Evolutionary conservation across 2,888 invertebrate genomes (phyloP).

Genomic region (Macrophya annulata): DNA sequence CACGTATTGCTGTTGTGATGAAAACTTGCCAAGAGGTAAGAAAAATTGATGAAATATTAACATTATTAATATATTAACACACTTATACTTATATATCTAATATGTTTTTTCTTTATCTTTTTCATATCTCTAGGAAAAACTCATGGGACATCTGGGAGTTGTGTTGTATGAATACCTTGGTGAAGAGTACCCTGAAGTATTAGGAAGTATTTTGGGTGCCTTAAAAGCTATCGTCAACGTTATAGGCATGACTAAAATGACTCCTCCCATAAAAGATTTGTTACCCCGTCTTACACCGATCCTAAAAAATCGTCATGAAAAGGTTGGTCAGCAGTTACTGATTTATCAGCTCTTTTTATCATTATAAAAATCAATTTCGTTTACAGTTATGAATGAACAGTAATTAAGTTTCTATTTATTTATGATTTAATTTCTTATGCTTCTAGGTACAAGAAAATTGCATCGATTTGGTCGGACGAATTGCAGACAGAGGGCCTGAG

Average conservation of each 20-base stretch:
- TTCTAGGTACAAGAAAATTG: slow-evolving; percentile 98
- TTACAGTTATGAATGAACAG: neutral
- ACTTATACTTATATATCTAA: neutral
- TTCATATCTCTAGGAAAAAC: slow-evolving; percentile 88
- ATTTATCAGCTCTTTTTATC: neutral
- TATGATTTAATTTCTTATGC: slow-evolving; percentile 63
- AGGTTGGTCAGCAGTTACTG: slow-evolving; percentile 67
- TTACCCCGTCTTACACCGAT: slow-evolving; percentile 98
- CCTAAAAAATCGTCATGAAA: slow-evolving; percentile 95
- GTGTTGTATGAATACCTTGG: slow-evolving; percentile 99
- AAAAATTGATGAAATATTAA: neutral
- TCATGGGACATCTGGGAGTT: slow-evolving; percentile 99
- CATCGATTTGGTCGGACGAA: slow-evolving; percentile 99
- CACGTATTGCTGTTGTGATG: slow-evolving; percentile 99
- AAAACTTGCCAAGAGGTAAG: slow-evolving; percentile 98
- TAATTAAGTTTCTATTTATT: slow-evolving; percentile 18
- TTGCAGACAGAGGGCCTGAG: slow-evolving; percentile 99
- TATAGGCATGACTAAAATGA: slow-evolving; percentile 99
- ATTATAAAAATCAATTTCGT: neutral
- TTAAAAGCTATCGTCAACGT: slow-evolving; percentile 99
- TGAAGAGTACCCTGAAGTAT: slow-evolving; percentile 99
- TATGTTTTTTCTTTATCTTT: neutral
- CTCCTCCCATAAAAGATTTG: slow-evolving; percentile 99
- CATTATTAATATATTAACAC: neutral
- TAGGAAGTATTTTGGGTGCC: slow-evolving; percentile 98